A percentile compares a stretch with the other conserved stretches of the same genome.
These are phyloP conservation scores for Sternotherus odoratus DNA, from an alignment of 2,797 vertebrate genomes.

Conservation along the genomic window DNA sequence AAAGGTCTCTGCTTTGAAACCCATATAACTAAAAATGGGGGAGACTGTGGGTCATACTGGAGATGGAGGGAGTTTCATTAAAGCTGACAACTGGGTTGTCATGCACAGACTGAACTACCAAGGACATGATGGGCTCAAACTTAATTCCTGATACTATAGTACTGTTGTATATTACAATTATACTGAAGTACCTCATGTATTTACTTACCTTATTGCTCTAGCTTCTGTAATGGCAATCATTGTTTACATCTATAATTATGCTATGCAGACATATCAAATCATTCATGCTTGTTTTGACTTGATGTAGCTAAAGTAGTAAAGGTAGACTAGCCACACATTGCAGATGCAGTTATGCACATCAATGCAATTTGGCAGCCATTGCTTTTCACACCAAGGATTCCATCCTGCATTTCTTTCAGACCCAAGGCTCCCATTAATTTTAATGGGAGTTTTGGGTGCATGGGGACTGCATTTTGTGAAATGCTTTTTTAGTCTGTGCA, in stretches of 20 bases:
- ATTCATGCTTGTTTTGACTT: slow-evolving; percentile 68
- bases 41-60: slow-evolving; percentile 33
- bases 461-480: not conserved
- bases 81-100: slow-evolving; percentile 5
- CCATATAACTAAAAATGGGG: not conserved
- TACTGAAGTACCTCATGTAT: slow-evolving; percentile 50
- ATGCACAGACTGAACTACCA: not conserved
- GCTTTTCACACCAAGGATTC: slow-evolving; percentile 15
- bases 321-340: slow-evolving; percentile 20
- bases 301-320: slow-evolving; percentile 43
- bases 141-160: slow-evolving; percentile 49
- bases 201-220: slow-evolving; percentile 59
- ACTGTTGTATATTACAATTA: slow-evolving; percentile 51
- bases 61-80: not conserved
- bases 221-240: slow-evolving; percentile 41
- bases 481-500: slow-evolving; percentile 1
- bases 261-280: slow-evolving; percentile 33
- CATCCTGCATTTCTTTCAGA: slow-evolving; percentile 24
- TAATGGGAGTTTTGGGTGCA: not conserved
- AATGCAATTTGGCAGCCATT: not conserved
- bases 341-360: not conserved
- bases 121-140: slow-evolving; percentile 35
- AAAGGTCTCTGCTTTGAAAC: slow-evolving; percentile 39
- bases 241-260: slow-evolving; percentile 61
- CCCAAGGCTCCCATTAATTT: slow-evolving; percentile 24